phyloP scores from a whole-genome alignment of 2,888 invertebrate genomes.

The Pristionchus mayeri region DNA sequence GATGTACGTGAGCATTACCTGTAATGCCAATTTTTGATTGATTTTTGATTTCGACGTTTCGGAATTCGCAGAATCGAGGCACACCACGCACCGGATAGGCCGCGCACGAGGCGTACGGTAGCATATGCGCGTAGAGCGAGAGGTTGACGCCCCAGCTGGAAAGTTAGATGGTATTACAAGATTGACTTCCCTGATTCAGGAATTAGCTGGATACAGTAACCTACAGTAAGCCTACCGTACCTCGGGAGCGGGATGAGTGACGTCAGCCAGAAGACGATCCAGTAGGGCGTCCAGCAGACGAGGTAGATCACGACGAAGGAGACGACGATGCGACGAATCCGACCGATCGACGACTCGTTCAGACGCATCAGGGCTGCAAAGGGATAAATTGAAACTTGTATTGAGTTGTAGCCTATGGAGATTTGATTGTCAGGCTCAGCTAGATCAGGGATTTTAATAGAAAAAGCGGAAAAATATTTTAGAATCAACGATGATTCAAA shows the following conservation, averaged over 20 bases:
- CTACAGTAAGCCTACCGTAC: constrained; percentile 40
- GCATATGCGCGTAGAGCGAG: constrained; percentile 57
- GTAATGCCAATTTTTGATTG: not conserved
- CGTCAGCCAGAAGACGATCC: constrained; percentile 62
- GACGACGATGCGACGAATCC: constrained; percentile 61
- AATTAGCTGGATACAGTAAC: not conserved
- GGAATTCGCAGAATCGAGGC: constrained; percentile 48
- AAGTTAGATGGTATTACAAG: not conserved
- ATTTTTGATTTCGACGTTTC: not conserved
- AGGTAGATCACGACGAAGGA: constrained; percentile 62
- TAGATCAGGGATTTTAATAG: too few relatives aligned
- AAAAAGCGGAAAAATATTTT: too few relatives aligned
- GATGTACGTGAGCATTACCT: constrained; percentile 46
- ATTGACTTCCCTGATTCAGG: not conserved
- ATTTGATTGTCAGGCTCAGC: too few relatives aligned
- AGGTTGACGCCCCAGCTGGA: constrained; percentile 59
- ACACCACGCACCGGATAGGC: constrained; percentile 59
- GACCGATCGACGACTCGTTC: constrained; percentile 55
- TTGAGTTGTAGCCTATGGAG: too few relatives aligned
- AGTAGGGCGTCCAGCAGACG: constrained; percentile 65
- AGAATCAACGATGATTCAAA: too few relatives aligned
- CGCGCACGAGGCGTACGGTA: constrained; percentile 62
- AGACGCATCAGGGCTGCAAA: constrained; percentile 53
- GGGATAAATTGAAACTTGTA: not conserved
- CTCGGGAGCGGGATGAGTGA: constrained; percentile 51